Percentiles rank a stretch among this genome's conserved stretches.
phyloP scores from a whole-genome alignment of 2,888 invertebrate genomes.

The Molorchus minor region DNA sequence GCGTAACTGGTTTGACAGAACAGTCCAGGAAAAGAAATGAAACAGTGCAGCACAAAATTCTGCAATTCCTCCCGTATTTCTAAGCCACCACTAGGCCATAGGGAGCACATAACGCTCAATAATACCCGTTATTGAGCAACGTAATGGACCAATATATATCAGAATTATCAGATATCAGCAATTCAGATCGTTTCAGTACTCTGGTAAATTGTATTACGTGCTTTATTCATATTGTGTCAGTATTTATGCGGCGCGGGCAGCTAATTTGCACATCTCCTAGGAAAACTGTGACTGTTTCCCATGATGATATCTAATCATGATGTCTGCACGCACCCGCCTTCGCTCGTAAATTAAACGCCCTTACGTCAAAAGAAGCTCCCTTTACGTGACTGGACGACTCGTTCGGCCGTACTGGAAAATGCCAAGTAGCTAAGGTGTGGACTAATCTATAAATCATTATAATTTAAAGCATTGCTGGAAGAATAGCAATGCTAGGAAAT shows the following conservation, averaged over 20 bases:
- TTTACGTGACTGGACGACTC: conserved; percentile 43
- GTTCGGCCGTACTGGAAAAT: conserved; percentile 18
- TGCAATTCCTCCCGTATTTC: too few relatives aligned
- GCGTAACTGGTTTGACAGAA: too few relatives aligned
- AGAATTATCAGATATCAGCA: conserved; percentile 20
- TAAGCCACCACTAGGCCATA: too few relatives aligned
- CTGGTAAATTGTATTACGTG: conserved; percentile 57
- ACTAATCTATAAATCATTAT: conserved; percentile 20
- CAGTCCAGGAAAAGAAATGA: too few relatives aligned
- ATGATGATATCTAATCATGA: conserved; percentile 58
- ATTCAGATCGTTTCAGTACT: conserved; percentile 36
- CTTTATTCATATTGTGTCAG: conserved; percentile 49
- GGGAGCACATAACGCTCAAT: too few relatives aligned
- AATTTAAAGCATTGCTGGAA: conserved; percentile 22
- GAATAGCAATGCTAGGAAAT: too few relatives aligned
- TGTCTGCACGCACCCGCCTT: conserved; percentile 53
- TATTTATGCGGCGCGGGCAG: conserved; percentile 52
- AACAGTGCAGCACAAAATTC: too few relatives aligned
- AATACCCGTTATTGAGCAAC: conserved; percentile 24
- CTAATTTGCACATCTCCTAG: conserved; percentile 60
- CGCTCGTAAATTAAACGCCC: conserved; percentile 56
- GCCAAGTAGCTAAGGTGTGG: conserved; percentile 19
- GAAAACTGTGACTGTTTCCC: conserved; percentile 56
- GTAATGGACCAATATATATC: conserved; percentile 24
- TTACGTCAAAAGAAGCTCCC: conserved; percentile 49